These are phyloP conservation scores for Lates calcarifer DNA, from an alignment of 2,113 vertebrate species.

Conservation along the genomic window DNA sequence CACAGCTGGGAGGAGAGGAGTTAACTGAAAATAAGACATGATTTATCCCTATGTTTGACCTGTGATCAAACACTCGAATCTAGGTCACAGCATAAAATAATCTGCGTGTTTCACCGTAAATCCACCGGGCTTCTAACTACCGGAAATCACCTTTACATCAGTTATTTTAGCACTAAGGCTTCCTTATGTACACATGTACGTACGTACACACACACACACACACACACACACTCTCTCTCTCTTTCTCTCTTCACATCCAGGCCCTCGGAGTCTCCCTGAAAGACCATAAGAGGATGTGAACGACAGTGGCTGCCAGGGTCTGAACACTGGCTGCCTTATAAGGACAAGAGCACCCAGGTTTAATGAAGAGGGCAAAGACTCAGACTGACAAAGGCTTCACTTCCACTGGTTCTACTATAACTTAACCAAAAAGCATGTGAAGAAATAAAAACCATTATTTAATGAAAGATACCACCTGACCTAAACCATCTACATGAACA, in stretches of 20 bases:
- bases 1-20: neutral
- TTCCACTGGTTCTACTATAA: neutral
- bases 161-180: neutral
- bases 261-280: conserved; percentile 11
- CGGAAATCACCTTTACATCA: neutral
- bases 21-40: neutral
- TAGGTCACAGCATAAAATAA: neutral
- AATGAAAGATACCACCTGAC: neutral
- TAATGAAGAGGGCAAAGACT: conserved; percentile 14
- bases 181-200: conserved; percentile 3
- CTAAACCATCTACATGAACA: neutral
- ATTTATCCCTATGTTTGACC: neutral
- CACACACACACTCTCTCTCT: neutral
- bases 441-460: neutral
- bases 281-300: conserved; percentile 72
- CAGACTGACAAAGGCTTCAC: neutral
- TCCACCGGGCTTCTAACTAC: neutral
- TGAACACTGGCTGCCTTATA: conserved; percentile 62
- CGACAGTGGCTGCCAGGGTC: conserved; percentile 26
- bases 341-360: conserved; percentile 50
- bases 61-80: neutral
- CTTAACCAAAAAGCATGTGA: neutral
- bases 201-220: conserved; percentile 22
- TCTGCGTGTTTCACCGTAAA: neutral
- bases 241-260: conserved; percentile 17